These are phyloP conservation scores for Leptobrachium leishanense DNA, from an alignment of 2,113 vertebrate species.

Conservation along the genomic window DNA sequence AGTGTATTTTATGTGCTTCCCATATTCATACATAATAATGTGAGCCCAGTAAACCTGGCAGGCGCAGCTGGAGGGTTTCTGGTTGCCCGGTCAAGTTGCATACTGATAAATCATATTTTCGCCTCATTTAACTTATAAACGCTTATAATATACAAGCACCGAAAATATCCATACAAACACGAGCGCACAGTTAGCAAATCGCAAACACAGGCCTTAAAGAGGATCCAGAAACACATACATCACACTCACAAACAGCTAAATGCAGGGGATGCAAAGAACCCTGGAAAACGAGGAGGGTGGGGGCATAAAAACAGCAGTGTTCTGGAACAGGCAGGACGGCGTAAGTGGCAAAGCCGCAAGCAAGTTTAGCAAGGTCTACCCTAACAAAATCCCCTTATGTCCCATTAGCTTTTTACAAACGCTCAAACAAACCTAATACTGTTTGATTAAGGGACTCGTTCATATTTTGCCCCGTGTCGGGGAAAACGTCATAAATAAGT, in stretches of 20 bases:
- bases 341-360: constrained; percentile 37
- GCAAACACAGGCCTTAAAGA: background rate
- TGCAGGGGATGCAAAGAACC: background rate
- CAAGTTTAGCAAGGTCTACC: constrained; percentile 27
- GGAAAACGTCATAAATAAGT: constrained; percentile 40
- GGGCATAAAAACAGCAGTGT: constrained; percentile 20
- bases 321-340: background rate
- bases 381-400: constrained; percentile 42
- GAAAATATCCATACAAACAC: background rate
- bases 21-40: too few relatives aligned
- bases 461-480: constrained; percentile 7
- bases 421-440: constrained; percentile 25
- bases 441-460: constrained; percentile 43
- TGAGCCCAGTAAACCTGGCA: background rate
- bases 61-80: background rate
- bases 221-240: background rate
- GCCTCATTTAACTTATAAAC: background rate
- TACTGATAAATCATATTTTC: background rate
- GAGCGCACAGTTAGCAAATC: background rate
- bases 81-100: background rate
- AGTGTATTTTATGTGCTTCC: too few relatives aligned
- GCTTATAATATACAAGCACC: background rate
- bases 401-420: constrained; percentile 36
- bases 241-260: background rate
- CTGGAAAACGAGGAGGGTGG: background rate